Conservation (phyloP, 2,888 invertebrate genomes). For the Holacanthella duospinosa region DNA sequence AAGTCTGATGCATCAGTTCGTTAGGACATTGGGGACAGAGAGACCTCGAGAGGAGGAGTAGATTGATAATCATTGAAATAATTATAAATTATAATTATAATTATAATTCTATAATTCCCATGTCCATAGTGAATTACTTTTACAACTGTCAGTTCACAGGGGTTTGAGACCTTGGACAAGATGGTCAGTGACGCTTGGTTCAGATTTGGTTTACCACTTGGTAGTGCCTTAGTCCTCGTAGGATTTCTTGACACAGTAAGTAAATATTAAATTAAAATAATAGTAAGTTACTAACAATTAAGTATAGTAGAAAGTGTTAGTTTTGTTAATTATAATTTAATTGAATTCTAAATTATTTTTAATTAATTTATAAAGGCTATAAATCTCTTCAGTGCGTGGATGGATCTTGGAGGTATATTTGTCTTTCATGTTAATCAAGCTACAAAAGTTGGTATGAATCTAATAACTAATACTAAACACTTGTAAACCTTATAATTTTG, state of each 20-base stretch:
- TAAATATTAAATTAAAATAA: not conserved
- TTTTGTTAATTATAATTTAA: not conserved
- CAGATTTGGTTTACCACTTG: constrained; percentile 24
- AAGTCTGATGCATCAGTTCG: too few relatives aligned
- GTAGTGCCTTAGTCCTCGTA: constrained; percentile 22
- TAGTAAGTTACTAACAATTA: not conserved
- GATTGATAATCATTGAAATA: too few relatives aligned
- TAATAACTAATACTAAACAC: not conserved
- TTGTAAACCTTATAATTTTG: not conserved
- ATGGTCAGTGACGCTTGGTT: constrained; percentile 8
- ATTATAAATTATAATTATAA: too few relatives aligned
- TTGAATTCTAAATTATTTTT: not conserved
- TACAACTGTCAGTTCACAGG: too few relatives aligned
- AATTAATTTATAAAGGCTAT: not conserved
- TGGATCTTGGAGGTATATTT: constrained; percentile 8
- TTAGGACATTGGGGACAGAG: too few relatives aligned
- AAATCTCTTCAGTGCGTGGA: constrained; percentile 8
- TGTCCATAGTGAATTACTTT: too few relatives aligned
- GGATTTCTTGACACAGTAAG: constrained; percentile 26
- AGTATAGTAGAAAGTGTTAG: not conserved
- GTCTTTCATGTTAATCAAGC: not conserved
- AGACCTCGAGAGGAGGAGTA: too few relatives aligned
- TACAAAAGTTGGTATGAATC: not conserved
- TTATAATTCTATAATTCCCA: too few relatives aligned
- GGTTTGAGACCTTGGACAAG: too few relatives aligned